A percentile compares a stretch with the other conserved stretches of the same genome.
Conservation (phyloP, 2,113 vertebrate genomes). For the Passer montanus region DNA sequence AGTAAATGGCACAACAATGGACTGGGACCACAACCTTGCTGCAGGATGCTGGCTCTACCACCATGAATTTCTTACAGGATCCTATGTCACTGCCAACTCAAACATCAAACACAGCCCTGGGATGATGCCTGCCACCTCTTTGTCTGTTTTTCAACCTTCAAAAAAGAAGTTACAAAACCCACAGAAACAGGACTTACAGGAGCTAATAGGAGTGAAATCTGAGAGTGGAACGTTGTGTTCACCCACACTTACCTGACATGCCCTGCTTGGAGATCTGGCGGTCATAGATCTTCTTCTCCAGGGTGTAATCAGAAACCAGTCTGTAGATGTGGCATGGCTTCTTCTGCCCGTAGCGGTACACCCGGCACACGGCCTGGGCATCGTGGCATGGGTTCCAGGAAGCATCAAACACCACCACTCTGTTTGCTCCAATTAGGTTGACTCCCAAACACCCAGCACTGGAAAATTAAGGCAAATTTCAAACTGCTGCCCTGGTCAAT, state of each 20-base stretch:
- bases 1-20: not conserved
- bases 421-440: slow-evolving; percentile 96
- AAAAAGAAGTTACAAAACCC: not conserved
- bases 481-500: not conserved
- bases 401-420: slow-evolving; percentile 96
- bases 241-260: slow-evolving; percentile 88
- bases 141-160: not conserved
- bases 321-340: slow-evolving; percentile 97
- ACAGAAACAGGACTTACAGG: not conserved
- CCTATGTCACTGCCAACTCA: not conserved
- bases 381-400: slow-evolving; percentile 99
- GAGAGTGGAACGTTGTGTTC: not conserved
- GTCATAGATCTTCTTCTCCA: slow-evolving; percentile 99
- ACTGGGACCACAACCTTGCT: not conserved
- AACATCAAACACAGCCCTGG: not conserved
- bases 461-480: slow-evolving; percentile 45
- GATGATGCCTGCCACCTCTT: not conserved
- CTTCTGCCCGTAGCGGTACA: slow-evolving; percentile 96
- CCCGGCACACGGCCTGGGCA: slow-evolving; percentile 94
- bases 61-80: not conserved
- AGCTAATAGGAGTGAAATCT: not conserved
- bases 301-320: slow-evolving; percentile 94
- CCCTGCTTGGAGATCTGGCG: slow-evolving; percentile 98
- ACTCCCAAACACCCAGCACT: slow-evolving; percentile 97
- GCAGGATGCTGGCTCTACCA: not conserved